Conservation (phyloP, 2,113 vertebrate genomes). For the Amphiprion percula region DNA sequence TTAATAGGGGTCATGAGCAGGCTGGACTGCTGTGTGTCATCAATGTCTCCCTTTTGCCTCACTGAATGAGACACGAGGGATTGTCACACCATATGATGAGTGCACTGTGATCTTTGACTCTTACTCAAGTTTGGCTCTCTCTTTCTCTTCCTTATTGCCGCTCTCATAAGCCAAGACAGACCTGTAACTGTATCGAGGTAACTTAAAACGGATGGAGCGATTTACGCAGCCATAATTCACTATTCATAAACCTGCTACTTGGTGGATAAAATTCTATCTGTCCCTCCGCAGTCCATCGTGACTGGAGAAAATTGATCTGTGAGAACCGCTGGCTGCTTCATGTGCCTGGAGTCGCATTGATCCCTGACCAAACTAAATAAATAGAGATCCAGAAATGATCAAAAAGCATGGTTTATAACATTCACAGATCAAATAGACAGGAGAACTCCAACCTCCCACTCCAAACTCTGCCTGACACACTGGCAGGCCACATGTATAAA, state of each 20-base stretch:
- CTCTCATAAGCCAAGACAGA: constrained; percentile 44
- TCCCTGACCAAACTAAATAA: constrained; percentile 68
- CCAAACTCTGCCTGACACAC: constrained; percentile 30
- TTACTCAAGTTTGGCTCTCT: constrained; percentile 50
- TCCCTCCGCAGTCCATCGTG: constrained; percentile 32
- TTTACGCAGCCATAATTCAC: constrained; percentile 80
- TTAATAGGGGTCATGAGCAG: constrained; percentile 75
- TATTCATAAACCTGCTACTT: constrained; percentile 82
- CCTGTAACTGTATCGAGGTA: constrained; percentile 67
- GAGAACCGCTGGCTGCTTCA: constrained; percentile 38
- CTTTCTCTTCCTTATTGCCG: constrained; percentile 31
- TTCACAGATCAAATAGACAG: constrained; percentile 49
- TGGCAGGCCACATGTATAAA: constrained; percentile 1
- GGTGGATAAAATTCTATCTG: constrained; percentile 73
- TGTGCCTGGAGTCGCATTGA: constrained; percentile 52
- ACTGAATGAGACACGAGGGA: constrained; percentile 65
- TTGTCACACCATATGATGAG: constrained; percentile 64
- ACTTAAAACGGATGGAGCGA: constrained; percentile 74
- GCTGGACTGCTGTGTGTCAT: constrained; percentile 61
- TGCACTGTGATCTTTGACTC: constrained; percentile 68
- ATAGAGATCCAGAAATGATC: constrained; percentile 54
- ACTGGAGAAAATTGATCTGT: constrained; percentile 64
- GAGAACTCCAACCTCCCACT: not conserved
- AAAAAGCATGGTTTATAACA: constrained; percentile 55
- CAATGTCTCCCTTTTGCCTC: constrained; percentile 49